These are phyloP conservation scores for Pomacea canaliculata DNA, from an alignment of 2,888 invertebrate species.

Conservation along the genomic window DNA sequence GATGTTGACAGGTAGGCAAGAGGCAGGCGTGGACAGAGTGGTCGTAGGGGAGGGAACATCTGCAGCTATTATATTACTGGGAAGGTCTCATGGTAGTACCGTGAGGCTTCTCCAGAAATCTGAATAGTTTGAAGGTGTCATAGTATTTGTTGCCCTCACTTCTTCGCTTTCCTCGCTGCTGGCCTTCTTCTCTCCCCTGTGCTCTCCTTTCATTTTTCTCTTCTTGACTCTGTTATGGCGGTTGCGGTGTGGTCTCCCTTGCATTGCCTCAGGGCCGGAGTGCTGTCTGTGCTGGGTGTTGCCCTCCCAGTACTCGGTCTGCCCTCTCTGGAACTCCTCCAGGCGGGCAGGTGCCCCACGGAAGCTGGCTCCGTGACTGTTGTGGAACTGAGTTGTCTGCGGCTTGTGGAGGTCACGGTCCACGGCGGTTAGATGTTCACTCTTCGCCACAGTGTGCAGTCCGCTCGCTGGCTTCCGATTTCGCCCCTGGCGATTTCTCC, in stretches of 20 bases:
- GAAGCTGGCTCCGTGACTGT: neutral
- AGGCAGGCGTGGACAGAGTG: no score
- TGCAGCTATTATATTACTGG: no score
- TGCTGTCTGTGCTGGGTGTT: neutral
- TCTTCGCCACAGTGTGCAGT: neutral
- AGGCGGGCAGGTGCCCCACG: neutral
- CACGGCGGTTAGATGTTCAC: neutral
- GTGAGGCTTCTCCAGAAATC: no score
- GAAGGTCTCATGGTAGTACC: no score
- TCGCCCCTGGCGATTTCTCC: neutral
- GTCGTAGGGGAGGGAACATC: no score
- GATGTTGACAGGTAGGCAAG: no score
- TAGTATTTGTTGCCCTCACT: neutral
- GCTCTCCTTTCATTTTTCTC: slow-evolving; percentile 6
- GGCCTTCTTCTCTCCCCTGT: slow-evolving; percentile 6
- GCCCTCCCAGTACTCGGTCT: neutral
- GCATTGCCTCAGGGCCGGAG: neutral
- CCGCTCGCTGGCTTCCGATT: neutral
- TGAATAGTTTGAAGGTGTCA: no score
- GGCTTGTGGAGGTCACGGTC: neutral
- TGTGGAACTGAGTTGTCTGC: neutral
- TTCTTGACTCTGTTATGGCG: neutral
- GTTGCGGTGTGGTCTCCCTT: neutral
- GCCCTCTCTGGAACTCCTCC: neutral
- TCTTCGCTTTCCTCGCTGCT: neutral